Percentiles rank a stretch among this genome's conserved stretches.
Conservation (phyloP, 2,888 invertebrate species). For the Agrotis puta region DNA sequence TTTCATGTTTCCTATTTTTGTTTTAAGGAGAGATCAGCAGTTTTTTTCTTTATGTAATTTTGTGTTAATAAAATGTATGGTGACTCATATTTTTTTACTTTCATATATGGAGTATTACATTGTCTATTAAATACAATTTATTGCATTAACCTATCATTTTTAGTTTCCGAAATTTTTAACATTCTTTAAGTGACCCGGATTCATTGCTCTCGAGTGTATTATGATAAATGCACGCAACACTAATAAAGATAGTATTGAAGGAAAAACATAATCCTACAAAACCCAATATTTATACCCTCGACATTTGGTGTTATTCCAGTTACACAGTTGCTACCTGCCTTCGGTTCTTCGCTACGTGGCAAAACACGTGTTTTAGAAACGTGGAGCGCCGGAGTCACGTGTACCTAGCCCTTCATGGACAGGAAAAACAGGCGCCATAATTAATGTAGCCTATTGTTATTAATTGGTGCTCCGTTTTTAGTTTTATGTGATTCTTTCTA, state of each 20-base stretch:
- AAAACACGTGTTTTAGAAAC: slow-evolving; percentile 46
- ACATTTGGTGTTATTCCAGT: background rate
- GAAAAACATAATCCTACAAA: background rate
- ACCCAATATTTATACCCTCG: background rate
- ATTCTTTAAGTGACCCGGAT: no score
- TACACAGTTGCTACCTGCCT: background rate
- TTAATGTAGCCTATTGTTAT: slow-evolving; percentile 12
- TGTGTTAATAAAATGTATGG: no score
- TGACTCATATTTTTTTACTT: no score
- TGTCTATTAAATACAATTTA: no score
- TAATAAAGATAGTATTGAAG: background rate
- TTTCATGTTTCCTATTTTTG: no score
- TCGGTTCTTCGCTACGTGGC: background rate
- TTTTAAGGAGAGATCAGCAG: no score
- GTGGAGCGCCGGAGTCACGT: slow-evolving; percentile 16
- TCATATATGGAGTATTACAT: no score
- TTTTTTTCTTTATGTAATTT: no score
- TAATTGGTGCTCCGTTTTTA: background rate
- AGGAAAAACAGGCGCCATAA: slow-evolving; percentile 5
- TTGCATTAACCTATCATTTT: no score
- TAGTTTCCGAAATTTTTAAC: no score
- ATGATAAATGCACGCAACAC: background rate
- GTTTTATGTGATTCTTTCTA: no score
- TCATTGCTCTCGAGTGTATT: no score
- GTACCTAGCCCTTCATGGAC: slow-evolving; percentile 17